Conservation (phyloP, 1,140 invertebrate genomes). For the Eriocheir sinensis region DNA sequence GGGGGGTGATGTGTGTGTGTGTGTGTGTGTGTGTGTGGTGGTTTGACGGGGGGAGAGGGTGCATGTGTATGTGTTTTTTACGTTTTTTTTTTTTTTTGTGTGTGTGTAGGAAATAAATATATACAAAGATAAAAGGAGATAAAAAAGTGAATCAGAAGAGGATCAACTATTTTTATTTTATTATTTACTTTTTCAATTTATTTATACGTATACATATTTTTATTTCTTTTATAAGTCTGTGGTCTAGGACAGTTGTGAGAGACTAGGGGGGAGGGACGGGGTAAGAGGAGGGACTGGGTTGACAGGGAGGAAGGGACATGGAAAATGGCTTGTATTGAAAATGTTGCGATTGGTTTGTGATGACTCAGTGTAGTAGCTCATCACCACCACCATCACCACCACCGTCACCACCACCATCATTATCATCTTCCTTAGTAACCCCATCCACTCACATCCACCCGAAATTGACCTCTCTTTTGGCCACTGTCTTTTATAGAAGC, state of each 20-base stretch:
- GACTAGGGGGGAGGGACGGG: not conserved
- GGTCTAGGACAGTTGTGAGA: not conserved
- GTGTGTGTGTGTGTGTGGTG: too few relatives aligned
- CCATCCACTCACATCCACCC: too few relatives aligned
- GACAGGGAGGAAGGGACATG: not conserved
- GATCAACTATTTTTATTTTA: not conserved
- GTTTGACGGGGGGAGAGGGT: too few relatives aligned
- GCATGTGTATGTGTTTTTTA: too few relatives aligned
- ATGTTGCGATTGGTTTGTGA: not conserved
- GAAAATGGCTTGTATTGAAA: not conserved
- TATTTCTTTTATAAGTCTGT: too few relatives aligned
- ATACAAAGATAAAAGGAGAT: not conserved
- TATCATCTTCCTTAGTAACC: too few relatives aligned
- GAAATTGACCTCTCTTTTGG: too few relatives aligned
- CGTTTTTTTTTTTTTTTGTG: too few relatives aligned
- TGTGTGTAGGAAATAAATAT: too few relatives aligned
- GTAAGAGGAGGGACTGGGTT: not conserved
- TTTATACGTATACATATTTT: not conserved
- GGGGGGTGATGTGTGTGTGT: too few relatives aligned
- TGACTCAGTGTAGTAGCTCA: not conserved
- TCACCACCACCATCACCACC: not conserved
- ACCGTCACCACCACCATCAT: not conserved
- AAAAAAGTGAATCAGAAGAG: not conserved
- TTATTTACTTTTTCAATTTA: not conserved
- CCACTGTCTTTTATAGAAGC: too few relatives aligned